Conservation (phyloP, 2,113 vertebrate species). For the Serilophus lunatus region DNA sequence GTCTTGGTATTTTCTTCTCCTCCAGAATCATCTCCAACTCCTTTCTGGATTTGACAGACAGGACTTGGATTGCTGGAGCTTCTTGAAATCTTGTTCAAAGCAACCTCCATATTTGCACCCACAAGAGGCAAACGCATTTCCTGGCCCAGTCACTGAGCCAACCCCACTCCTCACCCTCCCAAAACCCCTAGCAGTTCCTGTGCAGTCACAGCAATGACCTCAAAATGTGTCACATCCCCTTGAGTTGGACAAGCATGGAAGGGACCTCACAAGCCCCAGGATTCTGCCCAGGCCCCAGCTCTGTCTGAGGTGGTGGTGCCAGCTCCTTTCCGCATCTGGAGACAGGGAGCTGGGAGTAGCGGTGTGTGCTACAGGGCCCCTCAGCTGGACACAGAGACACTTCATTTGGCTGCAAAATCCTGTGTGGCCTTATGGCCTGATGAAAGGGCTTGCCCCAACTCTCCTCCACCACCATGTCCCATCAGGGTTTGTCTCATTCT, state of each 20-base stretch:
- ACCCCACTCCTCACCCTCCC: background rate
- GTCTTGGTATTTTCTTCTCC: slow-evolving; percentile 52
- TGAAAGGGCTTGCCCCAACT: background rate
- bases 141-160: background rate
- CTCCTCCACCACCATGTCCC: background rate
- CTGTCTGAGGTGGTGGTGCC: fast-evolving
- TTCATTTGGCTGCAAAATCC: background rate
- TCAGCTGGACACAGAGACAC: fast-evolving
- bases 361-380: background rate
- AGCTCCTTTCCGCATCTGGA: fast-evolving
- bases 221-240: fast-evolving
- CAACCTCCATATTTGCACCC: background rate
- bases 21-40: slow-evolving; percentile 27
- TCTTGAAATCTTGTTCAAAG: background rate
- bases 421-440: background rate
- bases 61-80: background rate
- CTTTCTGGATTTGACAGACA: slow-evolving; percentile 36
- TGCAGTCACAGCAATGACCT: background rate
- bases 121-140: background rate
- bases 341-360: background rate
- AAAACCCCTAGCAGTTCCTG: fast-evolving
- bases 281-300: background rate
- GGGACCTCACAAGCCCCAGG: fast-evolving
- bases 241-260: fast-evolving
- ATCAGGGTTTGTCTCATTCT: background rate